phyloP scores from a whole-genome alignment of 35 echinoderm and acorn worm genomes.

The Anneissia japonica region DNA sequence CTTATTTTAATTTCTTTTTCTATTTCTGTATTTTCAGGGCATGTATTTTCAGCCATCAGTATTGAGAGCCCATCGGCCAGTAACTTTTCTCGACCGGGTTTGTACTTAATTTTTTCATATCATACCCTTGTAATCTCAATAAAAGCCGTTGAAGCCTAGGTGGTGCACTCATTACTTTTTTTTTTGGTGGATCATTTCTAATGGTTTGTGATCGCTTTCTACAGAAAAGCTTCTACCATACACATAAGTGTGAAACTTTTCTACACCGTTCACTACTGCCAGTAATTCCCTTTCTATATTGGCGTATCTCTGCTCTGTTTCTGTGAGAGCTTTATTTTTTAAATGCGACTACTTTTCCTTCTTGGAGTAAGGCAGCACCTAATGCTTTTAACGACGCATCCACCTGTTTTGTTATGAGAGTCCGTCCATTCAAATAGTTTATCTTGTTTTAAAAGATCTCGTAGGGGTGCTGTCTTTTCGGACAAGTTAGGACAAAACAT shows the following conservation, averaged over 20 bases:
- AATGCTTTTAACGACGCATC: constrained; percentile 31
- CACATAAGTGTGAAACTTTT: neutral
- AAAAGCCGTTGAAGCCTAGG: too few species aligned
- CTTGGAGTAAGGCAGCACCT: constrained; percentile 21
- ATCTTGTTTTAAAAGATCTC: constrained; percentile 35
- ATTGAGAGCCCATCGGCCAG: too few species aligned
- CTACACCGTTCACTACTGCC: neutral
- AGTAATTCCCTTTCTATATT: neutral
- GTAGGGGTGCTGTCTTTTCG: constrained; percentile 12
- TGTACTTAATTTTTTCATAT: constrained; percentile 29
- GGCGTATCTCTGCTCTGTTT: constrained; percentile 12
- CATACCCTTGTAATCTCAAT: too few species aligned
- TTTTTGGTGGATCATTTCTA: neutral
- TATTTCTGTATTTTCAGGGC: too few species aligned
- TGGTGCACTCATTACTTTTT: too few species aligned
- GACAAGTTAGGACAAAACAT: constrained; percentile 3
- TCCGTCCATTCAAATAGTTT: constrained; percentile 24
- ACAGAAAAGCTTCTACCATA: neutral
- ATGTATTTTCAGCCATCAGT: too few species aligned
- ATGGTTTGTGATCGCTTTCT: neutral
- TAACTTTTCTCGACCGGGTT: constrained; percentile 30
- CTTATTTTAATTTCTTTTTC: too few species aligned
- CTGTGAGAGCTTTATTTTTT: constrained; percentile 22
- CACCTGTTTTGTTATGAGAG: constrained; percentile 13
- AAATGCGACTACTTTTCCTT: constrained; percentile 16